phyloP scores from a whole-genome alignment of 2,888 invertebrate species.

The Proisotoma minuta region DNA sequence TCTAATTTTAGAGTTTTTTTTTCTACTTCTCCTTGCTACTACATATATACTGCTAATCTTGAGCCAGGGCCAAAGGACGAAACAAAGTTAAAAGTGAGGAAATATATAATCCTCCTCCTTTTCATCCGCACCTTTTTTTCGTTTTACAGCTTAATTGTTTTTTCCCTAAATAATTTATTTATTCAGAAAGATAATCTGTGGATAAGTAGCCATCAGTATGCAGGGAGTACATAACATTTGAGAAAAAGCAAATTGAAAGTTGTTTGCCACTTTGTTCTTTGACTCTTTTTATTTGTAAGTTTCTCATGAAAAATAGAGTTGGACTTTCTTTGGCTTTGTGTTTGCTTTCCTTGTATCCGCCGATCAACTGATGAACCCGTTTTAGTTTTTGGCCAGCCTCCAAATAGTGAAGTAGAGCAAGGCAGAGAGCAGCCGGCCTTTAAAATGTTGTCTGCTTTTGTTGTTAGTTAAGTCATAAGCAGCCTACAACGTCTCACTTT shows the following conservation, averaged over 20 bases:
- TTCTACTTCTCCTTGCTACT: background rate
- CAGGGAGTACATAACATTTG: too few relatives aligned
- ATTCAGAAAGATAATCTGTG: too few relatives aligned
- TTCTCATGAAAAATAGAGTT: constrained; percentile 3
- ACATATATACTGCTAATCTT: too few relatives aligned
- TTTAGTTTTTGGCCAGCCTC: background rate
- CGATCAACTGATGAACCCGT: background rate
- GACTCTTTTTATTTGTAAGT: background rate
- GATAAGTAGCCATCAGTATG: too few relatives aligned
- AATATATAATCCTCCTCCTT: too few relatives aligned
- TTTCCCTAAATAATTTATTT: too few relatives aligned
- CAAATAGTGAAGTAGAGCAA: background rate
- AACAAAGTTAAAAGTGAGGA: constrained; percentile 3
- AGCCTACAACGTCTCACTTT: too few relatives aligned
- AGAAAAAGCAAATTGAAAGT: too few relatives aligned
- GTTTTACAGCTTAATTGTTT: too few relatives aligned
- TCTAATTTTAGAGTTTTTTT: constrained; percentile 32
- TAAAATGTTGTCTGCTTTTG: background rate
- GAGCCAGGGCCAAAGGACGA: background rate
- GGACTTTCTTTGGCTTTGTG: background rate
- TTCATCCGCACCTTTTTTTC: too few relatives aligned
- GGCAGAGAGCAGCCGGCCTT: background rate
- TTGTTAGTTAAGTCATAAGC: constrained; percentile 3
- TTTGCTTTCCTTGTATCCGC: background rate
- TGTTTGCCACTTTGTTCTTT: too few relatives aligned